These are phyloP conservation scores for Myioborus miniatus DNA, from an alignment of 2,797 vertebrate species.

Conservation along the genomic window DNA sequence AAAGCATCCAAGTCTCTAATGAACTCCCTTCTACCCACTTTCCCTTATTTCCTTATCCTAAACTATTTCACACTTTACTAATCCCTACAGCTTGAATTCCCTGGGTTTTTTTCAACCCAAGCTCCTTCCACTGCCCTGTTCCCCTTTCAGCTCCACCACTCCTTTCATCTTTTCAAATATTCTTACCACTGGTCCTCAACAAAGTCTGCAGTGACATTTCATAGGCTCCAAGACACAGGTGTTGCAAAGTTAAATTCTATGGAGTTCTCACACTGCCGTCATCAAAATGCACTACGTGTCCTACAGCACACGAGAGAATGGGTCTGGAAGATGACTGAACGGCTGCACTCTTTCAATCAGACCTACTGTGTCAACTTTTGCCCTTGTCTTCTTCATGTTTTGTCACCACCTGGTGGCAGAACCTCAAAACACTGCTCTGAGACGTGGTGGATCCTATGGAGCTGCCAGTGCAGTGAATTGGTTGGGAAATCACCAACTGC, in stretches of 20 bases:
- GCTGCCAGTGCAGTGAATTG: not conserved
- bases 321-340: not conserved
- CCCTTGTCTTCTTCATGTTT: not conserved
- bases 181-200: not conserved
- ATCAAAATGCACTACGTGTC: not conserved
- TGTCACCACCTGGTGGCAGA: not conserved
- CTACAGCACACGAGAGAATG: not conserved
- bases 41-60: not conserved
- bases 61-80: constrained; percentile 21
- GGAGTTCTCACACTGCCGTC: not conserved
- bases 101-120: not conserved
- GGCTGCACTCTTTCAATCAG: not conserved
- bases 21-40: not conserved
- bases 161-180: not conserved
- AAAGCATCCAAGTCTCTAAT: constrained; percentile 1
- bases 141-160: not conserved
- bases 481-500: not conserved
- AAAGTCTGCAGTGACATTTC: not conserved
- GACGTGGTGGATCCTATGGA: not conserved
- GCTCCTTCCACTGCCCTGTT: not conserved
- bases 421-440: not conserved
- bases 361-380: not conserved
- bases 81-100: not conserved
- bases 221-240: not conserved
- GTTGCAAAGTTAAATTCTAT: not conserved